Evolutionary conservation across 2,888 invertebrate genomes (phyloP).

Genomic region (Drosophila emarginata): DNA sequence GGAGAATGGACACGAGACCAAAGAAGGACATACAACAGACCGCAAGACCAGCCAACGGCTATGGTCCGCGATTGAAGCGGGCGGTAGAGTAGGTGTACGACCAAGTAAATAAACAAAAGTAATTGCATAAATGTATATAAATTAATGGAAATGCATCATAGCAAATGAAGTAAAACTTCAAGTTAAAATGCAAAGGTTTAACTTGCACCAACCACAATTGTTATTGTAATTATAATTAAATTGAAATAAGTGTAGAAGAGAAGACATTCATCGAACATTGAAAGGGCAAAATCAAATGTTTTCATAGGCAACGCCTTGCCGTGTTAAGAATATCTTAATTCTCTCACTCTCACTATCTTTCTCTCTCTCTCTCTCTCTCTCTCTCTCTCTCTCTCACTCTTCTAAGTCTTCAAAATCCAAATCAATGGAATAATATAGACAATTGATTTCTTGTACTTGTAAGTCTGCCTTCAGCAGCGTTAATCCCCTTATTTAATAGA

Average conservation of each 20-base stretch:
- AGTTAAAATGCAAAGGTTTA: conserved; percentile 67
- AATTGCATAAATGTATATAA: conserved; percentile 76
- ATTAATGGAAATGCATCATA: conserved; percentile 74
- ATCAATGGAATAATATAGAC: too few relatives aligned
- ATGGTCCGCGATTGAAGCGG: background rate
- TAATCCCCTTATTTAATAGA: background rate
- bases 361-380: too few relatives aligned
- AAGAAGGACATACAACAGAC: conserved; percentile 41
- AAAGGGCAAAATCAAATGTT: too few relatives aligned
- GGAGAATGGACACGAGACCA: conserved; percentile 18
- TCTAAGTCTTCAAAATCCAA: too few relatives aligned
- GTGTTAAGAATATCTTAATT: too few relatives aligned
- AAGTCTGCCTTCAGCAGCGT: background rate
- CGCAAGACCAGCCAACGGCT: conserved; percentile 33
- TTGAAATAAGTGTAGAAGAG: conserved; percentile 2
- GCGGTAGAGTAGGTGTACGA: conserved; percentile 17
- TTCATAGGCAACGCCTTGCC: too few relatives aligned
- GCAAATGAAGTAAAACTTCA: conserved; percentile 57
- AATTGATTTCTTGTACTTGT: background rate
- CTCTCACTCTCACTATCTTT: too few relatives aligned
- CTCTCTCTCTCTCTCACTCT: too few relatives aligned
- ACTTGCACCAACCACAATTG: conserved; percentile 12
- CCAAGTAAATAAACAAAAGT: conserved; percentile 77
- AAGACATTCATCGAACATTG: conserved; percentile 12
- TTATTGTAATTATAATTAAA: background rate